Evolutionary conservation across 2,888 invertebrate species (phyloP).

Genomic region (Scaptodrosophila latifasciaeformis): DNA sequence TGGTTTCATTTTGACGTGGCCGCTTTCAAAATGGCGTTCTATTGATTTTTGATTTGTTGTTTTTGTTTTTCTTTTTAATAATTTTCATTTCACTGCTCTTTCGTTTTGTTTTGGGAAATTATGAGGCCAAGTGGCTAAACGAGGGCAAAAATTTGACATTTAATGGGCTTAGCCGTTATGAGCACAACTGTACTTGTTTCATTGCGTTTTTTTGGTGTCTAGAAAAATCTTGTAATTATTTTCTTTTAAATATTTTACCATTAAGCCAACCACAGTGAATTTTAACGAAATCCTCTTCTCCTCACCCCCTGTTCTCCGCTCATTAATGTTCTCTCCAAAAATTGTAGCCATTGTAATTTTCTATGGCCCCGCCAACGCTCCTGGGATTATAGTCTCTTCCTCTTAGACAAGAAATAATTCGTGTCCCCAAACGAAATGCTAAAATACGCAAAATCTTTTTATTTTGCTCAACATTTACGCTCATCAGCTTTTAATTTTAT

Average conservation of each 20-base stretch:
- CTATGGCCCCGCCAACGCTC: background rate
- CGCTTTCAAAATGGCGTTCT: slow-evolving; percentile 53
- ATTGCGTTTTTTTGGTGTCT: background rate
- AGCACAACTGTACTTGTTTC: slow-evolving; percentile 28
- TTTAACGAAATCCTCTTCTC: too few species aligned
- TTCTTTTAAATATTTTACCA: too few species aligned
- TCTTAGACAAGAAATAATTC: background rate
- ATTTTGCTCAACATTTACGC: slow-evolving; percentile 59
- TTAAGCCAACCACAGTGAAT: too few species aligned
- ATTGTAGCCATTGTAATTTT: background rate
- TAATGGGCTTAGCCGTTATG: slow-evolving; percentile 1
- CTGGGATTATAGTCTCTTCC: slow-evolving; percentile 23
- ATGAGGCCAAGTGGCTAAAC: slow-evolving; percentile 10
- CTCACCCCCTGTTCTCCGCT: too few species aligned
- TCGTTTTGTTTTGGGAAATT: slow-evolving; percentile 1
- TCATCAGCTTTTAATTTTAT: slow-evolving; percentile 71
- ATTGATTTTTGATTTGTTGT: slow-evolving; percentile 60
- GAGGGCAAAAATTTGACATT: too few species aligned
- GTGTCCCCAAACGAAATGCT: background rate
- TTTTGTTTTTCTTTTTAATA: background rate
- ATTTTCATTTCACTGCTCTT: slow-evolving; percentile 16
- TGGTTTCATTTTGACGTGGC: slow-evolving; percentile 52
- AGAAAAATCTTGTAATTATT: too few species aligned
- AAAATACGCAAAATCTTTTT: slow-evolving; percentile 63
- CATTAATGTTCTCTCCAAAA: background rate